Percentiles rank a stretch among this genome's conserved stretches.
phyloP scores from a whole-genome alignment of 2,113 vertebrate genomes.

The Probosciger aterrimus region DNA sequence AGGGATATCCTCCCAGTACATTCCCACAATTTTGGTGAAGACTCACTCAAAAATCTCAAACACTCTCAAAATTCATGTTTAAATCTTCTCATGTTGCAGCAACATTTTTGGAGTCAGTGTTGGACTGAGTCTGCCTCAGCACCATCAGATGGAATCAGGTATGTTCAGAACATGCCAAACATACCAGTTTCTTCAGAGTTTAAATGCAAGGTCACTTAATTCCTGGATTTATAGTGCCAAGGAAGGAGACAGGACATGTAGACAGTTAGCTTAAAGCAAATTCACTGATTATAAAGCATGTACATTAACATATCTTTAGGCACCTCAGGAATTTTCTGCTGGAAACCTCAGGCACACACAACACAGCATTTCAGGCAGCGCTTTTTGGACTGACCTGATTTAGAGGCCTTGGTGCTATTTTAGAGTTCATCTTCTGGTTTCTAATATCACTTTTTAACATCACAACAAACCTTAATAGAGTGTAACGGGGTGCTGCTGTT shows the following conservation, averaged over 20 bases:
- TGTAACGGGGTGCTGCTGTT: not conserved
- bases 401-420: not conserved
- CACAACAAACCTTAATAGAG: not conserved
- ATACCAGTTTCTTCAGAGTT: not conserved
- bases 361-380: not conserved
- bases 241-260: not conserved
- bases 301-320: not conserved
- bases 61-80: not conserved
- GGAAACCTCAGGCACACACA: not conserved
- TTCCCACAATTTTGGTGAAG: not conserved
- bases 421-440: not conserved
- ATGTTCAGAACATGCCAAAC: not conserved
- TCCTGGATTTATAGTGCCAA: not conserved
- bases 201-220: not conserved
- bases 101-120: not conserved
- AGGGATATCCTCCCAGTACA: not conserved
- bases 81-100: not conserved
- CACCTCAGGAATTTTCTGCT: not conserved
- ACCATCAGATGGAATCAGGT: not conserved
- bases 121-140: not conserved
- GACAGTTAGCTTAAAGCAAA: not conserved
- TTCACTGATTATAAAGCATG: not conserved
- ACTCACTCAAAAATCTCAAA: no score
- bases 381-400: not conserved
- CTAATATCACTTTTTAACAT: not conserved